Evolutionary conservation across 2,113 vertebrate species (phyloP).

Genomic region (Trinectes maculatus): DNA sequence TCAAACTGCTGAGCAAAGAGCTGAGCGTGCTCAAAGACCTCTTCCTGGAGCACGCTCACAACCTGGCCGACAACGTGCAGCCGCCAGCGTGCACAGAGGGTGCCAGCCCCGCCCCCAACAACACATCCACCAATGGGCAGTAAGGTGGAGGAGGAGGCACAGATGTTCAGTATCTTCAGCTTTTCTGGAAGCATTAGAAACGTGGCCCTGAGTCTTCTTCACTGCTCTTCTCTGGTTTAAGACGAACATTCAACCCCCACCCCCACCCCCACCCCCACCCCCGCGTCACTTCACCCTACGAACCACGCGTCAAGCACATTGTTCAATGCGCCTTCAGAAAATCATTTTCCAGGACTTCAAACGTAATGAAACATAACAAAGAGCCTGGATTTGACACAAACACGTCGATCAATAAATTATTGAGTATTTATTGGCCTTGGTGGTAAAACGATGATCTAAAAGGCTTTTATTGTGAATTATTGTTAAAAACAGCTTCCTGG

Average conservation of each 20-base stretch:
- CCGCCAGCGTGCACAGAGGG: slow-evolving; percentile 78
- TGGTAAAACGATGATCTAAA: no score
- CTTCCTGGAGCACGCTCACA: slow-evolving; percentile 98
- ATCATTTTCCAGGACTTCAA: not conserved
- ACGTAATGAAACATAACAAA: not conserved
- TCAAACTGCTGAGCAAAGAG: slow-evolving; percentile 97
- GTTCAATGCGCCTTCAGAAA: not conserved
- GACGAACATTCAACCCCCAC: not conserved
- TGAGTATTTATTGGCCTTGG: not conserved
- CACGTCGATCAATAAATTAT: not conserved
- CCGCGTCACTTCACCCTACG: no score
- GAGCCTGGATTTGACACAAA: not conserved
- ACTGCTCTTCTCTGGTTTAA: not conserved
- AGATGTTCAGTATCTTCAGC: slow-evolving; percentile 18
- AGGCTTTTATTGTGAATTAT: slow-evolving; percentile 10
- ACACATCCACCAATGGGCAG: slow-evolving; percentile 60
- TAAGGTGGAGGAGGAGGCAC: slow-evolving; percentile 50
- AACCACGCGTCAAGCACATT: not conserved
- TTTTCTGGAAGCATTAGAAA: slow-evolving; percentile 24
- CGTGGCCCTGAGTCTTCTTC: slow-evolving; percentile 13
- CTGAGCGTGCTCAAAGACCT: slow-evolving; percentile 98
- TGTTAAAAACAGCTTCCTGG: not conserved
- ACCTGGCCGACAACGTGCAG: slow-evolving; percentile 93
- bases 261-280: not conserved
- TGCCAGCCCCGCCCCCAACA: slow-evolving; percentile 68